Base-by-base conservation (phyloP, 2,113 vertebrate genomes). In the Bubo bubo region DNA sequence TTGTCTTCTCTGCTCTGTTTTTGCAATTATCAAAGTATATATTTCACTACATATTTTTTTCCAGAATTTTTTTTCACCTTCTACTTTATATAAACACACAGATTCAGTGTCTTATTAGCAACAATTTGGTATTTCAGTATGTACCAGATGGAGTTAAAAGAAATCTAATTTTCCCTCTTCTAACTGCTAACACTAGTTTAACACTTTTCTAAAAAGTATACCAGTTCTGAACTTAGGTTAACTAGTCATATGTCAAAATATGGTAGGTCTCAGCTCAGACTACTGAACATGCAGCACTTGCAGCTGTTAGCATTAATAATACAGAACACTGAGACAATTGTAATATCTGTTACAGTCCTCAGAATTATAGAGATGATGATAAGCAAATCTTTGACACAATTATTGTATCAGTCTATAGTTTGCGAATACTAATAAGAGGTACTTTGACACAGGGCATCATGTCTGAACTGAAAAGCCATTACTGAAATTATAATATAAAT, bases 241-340 rank as follows among this genome's bases (percentile, higher is more conserved):
- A 72, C 39, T 62, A 75, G 41, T 95, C 81, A 63, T 64, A 63
- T 76, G 55, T 90, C 87, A 84, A 88, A 96, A 90, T 92, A 87
- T 50, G 77, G 24, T 79, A 94, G 59, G 27, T 64, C 63, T 95
- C 82, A 81, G 50, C 68, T 94, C 50, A 96, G 50, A 64, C 34
- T 92, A 50, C 50, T 91, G 58, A 95, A 70, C 53, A 73, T 90
- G 73, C 30, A 90, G 52, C n/a, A 59, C 73, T 83, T 93, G 90
- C 91, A 96, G 80, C 77, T 97, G 91, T 91, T 95, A 60, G 21
- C 52, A 89, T 96, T 76, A 97, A 97, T 97, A 93, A 97, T 95
- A 87, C 60, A 97, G 59, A 95, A 56, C 82, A 73, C n/a, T 28
- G 34, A 86, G 55, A 77, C 62, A 90, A 79, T 74, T 83, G 56